Evolutionary conservation across 2,113 vertebrate species (phyloP).

Genomic region (Protobothrops mucrosquamatus): DNA sequence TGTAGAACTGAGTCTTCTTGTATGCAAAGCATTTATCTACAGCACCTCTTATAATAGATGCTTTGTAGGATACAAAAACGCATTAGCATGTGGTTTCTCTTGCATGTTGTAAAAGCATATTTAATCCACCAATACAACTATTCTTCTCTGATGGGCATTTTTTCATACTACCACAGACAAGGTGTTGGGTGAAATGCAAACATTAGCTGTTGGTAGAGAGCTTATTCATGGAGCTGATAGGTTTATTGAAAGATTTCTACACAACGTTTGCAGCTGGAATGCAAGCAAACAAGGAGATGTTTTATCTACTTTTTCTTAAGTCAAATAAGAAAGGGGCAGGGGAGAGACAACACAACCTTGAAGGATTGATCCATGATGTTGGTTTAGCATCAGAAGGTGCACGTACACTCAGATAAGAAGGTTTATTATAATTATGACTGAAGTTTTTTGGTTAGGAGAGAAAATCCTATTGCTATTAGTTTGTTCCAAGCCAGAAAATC

Average conservation of each 20-base stretch:
- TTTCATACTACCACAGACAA: neutral
- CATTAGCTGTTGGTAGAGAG: neutral
- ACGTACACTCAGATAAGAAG: neutral
- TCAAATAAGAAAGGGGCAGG: neutral
- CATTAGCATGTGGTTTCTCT: neutral
- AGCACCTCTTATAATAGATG: neutral
- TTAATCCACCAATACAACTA: slow-evolving; percentile 16
- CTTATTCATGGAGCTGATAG: neutral
- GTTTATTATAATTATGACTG: slow-evolving; percentile 9
- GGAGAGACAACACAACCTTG: neutral
- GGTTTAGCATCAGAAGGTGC: neutral
- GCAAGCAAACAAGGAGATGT: neutral
- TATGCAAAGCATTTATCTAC: neutral
- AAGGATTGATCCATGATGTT: neutral
- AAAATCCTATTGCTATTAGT: neutral
- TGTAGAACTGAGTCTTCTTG: neutral
- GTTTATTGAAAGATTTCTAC: slow-evolving; percentile 1
- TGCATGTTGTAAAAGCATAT: neutral
- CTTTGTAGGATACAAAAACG: neutral
- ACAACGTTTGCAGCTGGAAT: neutral
- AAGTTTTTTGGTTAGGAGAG: slow-evolving; percentile 2
- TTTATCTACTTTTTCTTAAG: slow-evolving; percentile 24
- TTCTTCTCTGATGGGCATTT: neutral
- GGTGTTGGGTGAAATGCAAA: neutral
- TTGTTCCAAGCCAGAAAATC: neutral